Base-by-base conservation (phyloP, 2,113 vertebrate genomes). In the Gallinago media region DNA sequence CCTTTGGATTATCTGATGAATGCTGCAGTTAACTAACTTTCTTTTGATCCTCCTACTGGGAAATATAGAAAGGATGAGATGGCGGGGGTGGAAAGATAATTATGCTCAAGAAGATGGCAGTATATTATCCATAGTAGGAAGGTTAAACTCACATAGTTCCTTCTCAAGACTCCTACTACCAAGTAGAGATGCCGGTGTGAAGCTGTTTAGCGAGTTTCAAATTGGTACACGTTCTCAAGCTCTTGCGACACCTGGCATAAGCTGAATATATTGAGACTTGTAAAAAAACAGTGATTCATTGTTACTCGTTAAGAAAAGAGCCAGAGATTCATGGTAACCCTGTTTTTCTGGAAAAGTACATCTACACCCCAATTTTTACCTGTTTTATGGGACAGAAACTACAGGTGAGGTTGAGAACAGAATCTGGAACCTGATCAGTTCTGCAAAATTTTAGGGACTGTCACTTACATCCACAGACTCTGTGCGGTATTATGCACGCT, bases 251-350 rank as follows among this genome's bases (percentile, higher is more conserved):
- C 92, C 96, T 97, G 93, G 88, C 97, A 97, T 92, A 97, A 42
- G 85, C 97, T 89, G 50, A 96, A 92, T 96, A 91, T 93, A 95
- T 22, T 46, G 92, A 95, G 82, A 97, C 95, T 96, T 92, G 91
- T 94, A 94, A 97, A 98, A 94, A 94, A 36, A 3, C 91, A 95
- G 90, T 98, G 97, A 98, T 95, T 98, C 97, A 98, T 76, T 91
- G 85, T 96, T 97, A 97, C 97, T 96, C 86, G 31, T 93, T 92
- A 38, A 92, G 95, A 75, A 91, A 89, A 89, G 74, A 92, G 84
- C 15, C 84, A 88, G 66, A 85, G 61, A 89, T 68, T 85, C 62
- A 36, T 5, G 18, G 80, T 66, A 87, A 84, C 58, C 38, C 50
- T 59, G 44, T 66, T 78, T 83, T 91, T 97, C 91, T 87, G 91